Evolutionary conservation across 2,888 invertebrate genomes (phyloP).

Genomic region (Brenthis ino): DNA sequence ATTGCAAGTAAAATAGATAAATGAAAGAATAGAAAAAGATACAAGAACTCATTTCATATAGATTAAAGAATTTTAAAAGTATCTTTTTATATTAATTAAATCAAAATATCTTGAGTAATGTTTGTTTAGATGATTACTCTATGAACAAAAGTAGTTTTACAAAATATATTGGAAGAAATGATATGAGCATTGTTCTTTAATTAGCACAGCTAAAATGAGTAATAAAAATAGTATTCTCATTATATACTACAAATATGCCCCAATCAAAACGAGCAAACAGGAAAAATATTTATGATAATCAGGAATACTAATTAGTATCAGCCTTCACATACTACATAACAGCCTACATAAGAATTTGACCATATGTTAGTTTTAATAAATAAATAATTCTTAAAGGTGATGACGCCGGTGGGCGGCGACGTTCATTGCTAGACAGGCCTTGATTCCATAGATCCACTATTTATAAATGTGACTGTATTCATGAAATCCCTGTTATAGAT

Average conservation of each 20-base stretch:
- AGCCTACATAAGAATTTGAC: constrained; percentile 8
- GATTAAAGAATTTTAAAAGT: too few species aligned
- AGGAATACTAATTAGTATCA: constrained; percentile 9
- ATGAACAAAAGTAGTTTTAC: too few species aligned
- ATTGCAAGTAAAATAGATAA: too few species aligned
- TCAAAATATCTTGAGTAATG: too few species aligned
- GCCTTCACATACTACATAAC: constrained; percentile 1
- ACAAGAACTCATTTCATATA: too few species aligned
- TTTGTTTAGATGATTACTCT: too few species aligned
- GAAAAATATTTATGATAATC: constrained; percentile 10
- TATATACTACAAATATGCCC: background rate
- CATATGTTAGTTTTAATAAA: constrained; percentile 15
- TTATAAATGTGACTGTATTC: constrained; percentile 66
- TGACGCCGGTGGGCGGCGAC: constrained; percentile 62
- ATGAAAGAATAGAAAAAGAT: too few species aligned
- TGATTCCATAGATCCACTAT: constrained; percentile 67
- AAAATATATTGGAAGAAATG: too few species aligned
- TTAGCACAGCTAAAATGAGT: too few species aligned
- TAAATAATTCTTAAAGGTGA: constrained; percentile 24
- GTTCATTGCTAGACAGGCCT: constrained; percentile 55
- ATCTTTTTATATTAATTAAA: too few species aligned
- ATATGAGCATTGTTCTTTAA: too few species aligned
- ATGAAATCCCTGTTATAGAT: constrained; percentile 12
- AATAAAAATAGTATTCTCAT: too few species aligned
- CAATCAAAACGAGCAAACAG: constrained; percentile 11